Conservation (phyloP, 2,797 vertebrate genomes). For the Diceros bicornis region DNA sequence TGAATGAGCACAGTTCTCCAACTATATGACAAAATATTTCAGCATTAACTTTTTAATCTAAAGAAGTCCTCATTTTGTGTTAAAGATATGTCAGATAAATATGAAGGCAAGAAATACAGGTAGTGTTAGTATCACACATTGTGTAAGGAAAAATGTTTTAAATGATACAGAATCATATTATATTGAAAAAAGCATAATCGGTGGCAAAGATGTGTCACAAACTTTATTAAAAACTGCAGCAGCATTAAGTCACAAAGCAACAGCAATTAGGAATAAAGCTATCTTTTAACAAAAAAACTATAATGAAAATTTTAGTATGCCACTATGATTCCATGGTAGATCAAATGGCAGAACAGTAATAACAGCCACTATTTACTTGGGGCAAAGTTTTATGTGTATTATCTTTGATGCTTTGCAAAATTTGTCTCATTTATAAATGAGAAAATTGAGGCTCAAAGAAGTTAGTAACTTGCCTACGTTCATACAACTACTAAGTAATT, state of each 20-base stretch:
- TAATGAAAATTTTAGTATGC: not conserved
- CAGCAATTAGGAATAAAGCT: not conserved
- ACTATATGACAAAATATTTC: not conserved
- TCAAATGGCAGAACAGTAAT: not conserved
- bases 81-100: not conserved
- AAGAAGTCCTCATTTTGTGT: not conserved
- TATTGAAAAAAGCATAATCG: not conserved
- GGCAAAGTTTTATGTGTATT: not conserved
- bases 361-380: not conserved
- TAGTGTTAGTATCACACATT: not conserved
- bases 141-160: not conserved
- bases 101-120: not conserved
- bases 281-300: not conserved
- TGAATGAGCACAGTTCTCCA: not conserved
- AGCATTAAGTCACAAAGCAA: not conserved
- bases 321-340: not conserved
- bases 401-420: not conserved
- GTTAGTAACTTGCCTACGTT: not conserved
- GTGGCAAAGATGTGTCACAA: not conserved
- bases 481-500: not conserved
- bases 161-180: not conserved
- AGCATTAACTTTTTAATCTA: not conserved
- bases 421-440: not conserved
- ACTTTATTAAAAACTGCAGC: not conserved
- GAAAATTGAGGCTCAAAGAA: not conserved